phyloP scores from a whole-genome alignment of 2,888 invertebrate genomes.

The Graphium colonna region DNA sequence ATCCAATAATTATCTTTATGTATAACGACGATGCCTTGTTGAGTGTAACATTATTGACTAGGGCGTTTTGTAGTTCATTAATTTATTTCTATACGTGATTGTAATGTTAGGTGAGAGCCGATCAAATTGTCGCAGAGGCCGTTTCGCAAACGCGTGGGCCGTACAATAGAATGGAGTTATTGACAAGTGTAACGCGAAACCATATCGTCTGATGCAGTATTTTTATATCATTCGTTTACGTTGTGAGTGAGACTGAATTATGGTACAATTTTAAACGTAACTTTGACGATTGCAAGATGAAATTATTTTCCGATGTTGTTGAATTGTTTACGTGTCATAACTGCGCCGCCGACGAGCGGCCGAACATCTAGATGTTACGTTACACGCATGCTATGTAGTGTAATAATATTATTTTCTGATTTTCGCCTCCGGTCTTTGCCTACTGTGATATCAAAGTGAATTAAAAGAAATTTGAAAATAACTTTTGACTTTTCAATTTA shows the following conservation, averaged over 20 bases:
- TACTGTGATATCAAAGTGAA: conserved; percentile 68
- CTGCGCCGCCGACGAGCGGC: conserved; percentile 6
- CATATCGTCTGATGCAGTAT: conserved; percentile 72
- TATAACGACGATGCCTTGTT: conserved; percentile 72
- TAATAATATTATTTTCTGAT: conserved; percentile 57
- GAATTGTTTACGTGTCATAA: conserved; percentile 26
- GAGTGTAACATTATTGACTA: conserved; percentile 68
- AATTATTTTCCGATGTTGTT: conserved; percentile 64
- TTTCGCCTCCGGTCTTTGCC: conserved; percentile 75
- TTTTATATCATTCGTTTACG: conserved; percentile 70
- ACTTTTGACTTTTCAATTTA: conserved; percentile 46
- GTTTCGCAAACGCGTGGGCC: conserved; percentile 49
- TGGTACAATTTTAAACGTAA: conserved; percentile 69
- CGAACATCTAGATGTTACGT: conserved; percentile 57
- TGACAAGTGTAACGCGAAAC: conserved; percentile 38
- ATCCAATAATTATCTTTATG: conserved; percentile 71
- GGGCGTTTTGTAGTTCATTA: conserved; percentile 77
- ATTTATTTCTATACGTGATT: conserved; percentile 72
- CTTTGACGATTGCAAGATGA: conserved; percentile 50
- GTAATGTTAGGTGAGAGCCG: conserved; percentile 63
- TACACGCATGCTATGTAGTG: conserved; percentile 71
- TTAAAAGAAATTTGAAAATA: conserved; percentile 42
- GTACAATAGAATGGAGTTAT: conserved; percentile 24
- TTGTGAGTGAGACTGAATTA: conserved; percentile 75
- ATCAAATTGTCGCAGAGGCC: conserved; percentile 62